These are phyloP conservation scores for Aegithalos caudatus DNA, from an alignment of 2,113 vertebrate genomes.

Conservation along the genomic window DNA sequence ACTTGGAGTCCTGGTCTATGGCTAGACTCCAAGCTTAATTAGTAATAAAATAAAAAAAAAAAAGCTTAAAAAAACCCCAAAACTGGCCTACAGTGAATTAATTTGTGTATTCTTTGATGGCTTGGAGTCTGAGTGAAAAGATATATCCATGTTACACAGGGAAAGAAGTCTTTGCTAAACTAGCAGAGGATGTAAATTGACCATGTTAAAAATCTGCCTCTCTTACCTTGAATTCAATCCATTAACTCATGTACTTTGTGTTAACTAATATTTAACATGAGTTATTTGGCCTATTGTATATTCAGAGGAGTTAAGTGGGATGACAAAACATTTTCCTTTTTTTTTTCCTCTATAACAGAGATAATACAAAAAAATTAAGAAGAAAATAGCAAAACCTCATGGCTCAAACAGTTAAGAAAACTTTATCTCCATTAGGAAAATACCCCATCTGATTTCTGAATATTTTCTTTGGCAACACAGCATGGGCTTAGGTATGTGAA, in stretches of 20 bases:
- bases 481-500: not conserved
- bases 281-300: not conserved
- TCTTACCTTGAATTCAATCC: not conserved
- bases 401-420: not conserved
- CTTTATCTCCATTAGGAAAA: not conserved
- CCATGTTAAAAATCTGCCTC: not conserved
- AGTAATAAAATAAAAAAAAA: not conserved
- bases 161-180: not conserved
- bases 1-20: not conserved
- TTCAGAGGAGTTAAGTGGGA: not conserved
- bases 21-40: not conserved
- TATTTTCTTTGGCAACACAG: not conserved
- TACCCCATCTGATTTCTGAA: not conserved
- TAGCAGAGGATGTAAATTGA: not conserved
- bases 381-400: not conserved
- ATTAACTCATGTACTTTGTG: not conserved
- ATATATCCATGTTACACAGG: not conserved
- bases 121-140: not conserved
- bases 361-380: not conserved
- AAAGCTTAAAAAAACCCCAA: not conserved
- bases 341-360: not conserved
- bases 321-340: not conserved
- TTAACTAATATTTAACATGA: not conserved
- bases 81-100: not conserved
- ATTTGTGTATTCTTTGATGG: not conserved